phyloP scores from a whole-genome alignment of 35 echinoderm and acorn worm species.

The Lytechinus pictus region DNA sequence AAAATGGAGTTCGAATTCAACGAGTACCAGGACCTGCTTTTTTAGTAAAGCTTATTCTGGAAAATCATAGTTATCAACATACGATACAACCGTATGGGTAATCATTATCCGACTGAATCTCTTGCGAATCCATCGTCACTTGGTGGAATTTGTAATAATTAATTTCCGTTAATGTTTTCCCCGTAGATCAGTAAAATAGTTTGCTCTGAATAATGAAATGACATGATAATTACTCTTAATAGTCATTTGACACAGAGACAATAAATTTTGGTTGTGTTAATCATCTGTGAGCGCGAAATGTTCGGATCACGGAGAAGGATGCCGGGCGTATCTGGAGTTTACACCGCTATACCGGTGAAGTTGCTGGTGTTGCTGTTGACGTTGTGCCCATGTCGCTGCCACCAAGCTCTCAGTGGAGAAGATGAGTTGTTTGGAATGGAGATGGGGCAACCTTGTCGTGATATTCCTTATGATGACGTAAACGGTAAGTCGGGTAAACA shows the following conservation, averaged over 20 bases:
- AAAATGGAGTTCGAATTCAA: no score
- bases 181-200: neutral
- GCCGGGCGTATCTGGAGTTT: neutral
- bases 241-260: neutral
- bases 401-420: neutral
- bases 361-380: neutral
- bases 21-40: no score
- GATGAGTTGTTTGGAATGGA: neutral
- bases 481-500: neutral
- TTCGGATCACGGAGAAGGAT: neutral
- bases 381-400: neutral
- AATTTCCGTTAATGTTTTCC: neutral
- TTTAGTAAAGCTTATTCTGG: no score
- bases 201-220: neutral
- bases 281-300: neutral
- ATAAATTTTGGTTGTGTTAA: neutral
- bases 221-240: neutral
- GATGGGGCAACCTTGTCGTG: neutral
- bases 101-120: no score
- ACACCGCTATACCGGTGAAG: neutral
- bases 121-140: neutral
- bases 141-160: neutral
- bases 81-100: no score
- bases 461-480: neutral
- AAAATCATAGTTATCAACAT: no score